Percentiles rank a stretch among this genome's conserved stretches.
phyloP scores from a whole-genome alignment of 1,140 invertebrate genomes.

The Lepidotrigona ventralis region DNA sequence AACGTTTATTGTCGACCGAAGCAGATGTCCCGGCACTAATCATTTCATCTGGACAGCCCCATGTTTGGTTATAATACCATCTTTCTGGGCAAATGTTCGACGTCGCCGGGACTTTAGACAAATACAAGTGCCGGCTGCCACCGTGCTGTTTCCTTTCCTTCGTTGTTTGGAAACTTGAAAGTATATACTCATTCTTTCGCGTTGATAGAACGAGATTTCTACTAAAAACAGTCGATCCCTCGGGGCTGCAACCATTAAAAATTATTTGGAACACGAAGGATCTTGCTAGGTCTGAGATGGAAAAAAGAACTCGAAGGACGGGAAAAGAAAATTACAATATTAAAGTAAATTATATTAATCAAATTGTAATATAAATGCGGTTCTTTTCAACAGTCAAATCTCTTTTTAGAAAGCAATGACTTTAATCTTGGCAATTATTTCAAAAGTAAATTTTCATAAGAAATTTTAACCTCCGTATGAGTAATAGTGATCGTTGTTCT shows the following conservation, averaged over 20 bases:
- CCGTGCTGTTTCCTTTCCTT: conserved; percentile 63
- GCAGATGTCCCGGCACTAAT: conserved; percentile 53
- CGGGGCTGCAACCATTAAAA: not conserved
- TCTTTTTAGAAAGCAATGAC: too few species aligned
- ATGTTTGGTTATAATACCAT: conserved; percentile 65
- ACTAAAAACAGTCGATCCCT: conserved; percentile 28
- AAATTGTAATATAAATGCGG: too few species aligned
- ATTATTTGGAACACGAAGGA: not conserved
- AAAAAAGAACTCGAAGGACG: not conserved
- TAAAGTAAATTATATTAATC: too few species aligned
- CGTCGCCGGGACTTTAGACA: conserved; percentile 68
- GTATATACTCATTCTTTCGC: conserved; percentile 34
- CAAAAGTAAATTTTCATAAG: too few species aligned
- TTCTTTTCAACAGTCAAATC: too few species aligned
- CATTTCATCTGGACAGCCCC: conserved; percentile 42
- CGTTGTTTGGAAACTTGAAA: conserved; percentile 63
- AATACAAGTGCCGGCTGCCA: conserved; percentile 69
- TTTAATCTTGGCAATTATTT: too few species aligned
- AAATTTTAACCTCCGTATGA: too few species aligned
- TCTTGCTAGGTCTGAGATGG: not conserved
- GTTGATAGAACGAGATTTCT: conserved; percentile 8
- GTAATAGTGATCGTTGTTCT: too few species aligned
- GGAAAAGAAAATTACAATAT: not conserved
- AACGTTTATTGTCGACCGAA: conserved; percentile 34
- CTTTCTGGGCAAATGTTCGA: conserved; percentile 69